Conservation (phyloP, 2,797 vertebrate genomes). For the Sebastiscus tertius region DNA sequence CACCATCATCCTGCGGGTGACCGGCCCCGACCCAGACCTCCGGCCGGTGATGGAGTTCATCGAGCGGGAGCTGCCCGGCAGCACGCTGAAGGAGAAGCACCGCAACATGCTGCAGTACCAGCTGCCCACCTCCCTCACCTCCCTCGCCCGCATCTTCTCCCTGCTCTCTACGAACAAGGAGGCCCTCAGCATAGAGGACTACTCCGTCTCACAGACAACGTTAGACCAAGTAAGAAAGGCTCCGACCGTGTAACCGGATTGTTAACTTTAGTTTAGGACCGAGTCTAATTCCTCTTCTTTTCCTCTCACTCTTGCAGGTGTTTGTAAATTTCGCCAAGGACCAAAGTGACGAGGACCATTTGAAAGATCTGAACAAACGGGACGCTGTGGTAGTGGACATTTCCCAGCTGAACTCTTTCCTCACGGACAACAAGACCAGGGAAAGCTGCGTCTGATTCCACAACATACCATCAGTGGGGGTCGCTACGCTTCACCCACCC, state of each 20-base stretch:
- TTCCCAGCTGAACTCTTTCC: constrained; percentile 89
- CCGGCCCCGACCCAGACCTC: constrained; percentile 90
- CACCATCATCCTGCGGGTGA: constrained; percentile 94
- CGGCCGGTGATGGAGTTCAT: constrained; percentile 93
- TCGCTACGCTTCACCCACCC: constrained; percentile 14
- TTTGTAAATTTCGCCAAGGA: constrained; percentile 99
- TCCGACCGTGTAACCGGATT: background rate
- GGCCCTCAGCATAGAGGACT: constrained; percentile 95
- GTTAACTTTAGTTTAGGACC: background rate
- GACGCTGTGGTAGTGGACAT: constrained; percentile 92
- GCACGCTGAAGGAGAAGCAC: constrained; percentile 94
- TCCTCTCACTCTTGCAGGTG: constrained; percentile 84
- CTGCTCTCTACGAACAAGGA: constrained; percentile 94
- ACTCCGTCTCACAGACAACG: constrained; percentile 98
- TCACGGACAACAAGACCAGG: constrained; percentile 89
- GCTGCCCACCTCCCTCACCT: constrained; percentile 91
- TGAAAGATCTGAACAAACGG: constrained; percentile 94
- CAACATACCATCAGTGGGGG: constrained; percentile 39
- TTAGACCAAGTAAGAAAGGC: constrained; percentile 91
- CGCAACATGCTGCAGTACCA: constrained; percentile 98
- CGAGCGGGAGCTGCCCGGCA: constrained; percentile 90
- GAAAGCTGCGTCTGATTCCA: constrained; percentile 93
- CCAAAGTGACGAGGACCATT: constrained; percentile 98
- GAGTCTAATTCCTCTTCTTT: constrained; percentile 7
- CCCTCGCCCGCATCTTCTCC: constrained; percentile 95